Evolutionary conservation across 2,888 invertebrate genomes (phyloP), one percentile per base, ranked within the genome.

Genomic region (Pristionchus fissidentatus): DNA sequence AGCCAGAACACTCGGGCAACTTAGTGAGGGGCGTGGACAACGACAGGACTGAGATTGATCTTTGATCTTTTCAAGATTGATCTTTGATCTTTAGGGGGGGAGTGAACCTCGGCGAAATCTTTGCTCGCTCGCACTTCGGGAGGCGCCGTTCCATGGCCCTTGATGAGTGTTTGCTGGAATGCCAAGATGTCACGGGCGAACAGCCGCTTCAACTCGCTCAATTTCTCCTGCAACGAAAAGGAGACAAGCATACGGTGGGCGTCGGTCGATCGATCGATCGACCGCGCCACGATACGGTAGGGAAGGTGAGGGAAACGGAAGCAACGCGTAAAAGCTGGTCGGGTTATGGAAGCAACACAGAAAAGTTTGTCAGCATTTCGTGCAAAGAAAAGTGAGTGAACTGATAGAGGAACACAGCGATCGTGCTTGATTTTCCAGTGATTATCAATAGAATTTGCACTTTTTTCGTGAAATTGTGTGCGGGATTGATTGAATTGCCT

Each of bases 121-220:
- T 26, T 77, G 49, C 49, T 77, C 75, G 49, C 32, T 46, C 75
- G 49, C 32, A 46, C 75, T 35, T 49, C 75, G 32, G 75, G 29
- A 1, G 46, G 41, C 19, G 75, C 15, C 0, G n/a, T 15, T 7
- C 73, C 46, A 49, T 77, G 75, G 62, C 87, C 85, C 75, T 85
- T 84, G 82, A 90, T 81, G 60, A 90, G 85, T 55, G 87, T 88
- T 79, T 90, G 88, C 85, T 90, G 89, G 83, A 90, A 89, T 81
- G 88, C 87, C 83, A 90, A 85, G 75, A 89, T 88, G 55, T 87
- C 88, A 75, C 84, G 85, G 43, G 90, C 90, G 83, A 90, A 89
- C 35, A 86, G 80, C 78, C 87, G 87, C 86, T 90, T 90, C 77
- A 90, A 83, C 55, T 88, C 89, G 41, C 87, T 87, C 79, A 90